A percentile compares a stretch with the other conserved stretches of the same genome.
Evolutionary conservation across 1,140 invertebrate genomes (phyloP).

Genomic region (Solenopsis invicta): DNA sequence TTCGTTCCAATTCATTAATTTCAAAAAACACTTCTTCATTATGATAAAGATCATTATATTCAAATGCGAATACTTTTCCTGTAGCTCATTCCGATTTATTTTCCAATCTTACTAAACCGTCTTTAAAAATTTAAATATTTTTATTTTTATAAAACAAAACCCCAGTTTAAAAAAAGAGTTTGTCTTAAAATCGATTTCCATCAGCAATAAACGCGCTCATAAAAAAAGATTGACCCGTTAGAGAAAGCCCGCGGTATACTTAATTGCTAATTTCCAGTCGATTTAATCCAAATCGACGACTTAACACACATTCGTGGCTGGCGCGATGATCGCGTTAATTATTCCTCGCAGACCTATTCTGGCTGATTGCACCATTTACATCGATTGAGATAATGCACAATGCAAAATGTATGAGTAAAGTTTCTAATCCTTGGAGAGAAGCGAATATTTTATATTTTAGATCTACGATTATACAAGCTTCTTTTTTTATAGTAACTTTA

Average conservation of each 20-base stretch:
- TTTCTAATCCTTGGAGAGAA: constrained; percentile 1
- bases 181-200: constrained; percentile 28
- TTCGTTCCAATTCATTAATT: neutral
- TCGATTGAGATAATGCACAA: constrained; percentile 20
- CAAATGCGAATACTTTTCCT: neutral
- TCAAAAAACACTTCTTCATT: neutral
- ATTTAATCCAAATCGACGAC: constrained; percentile 48
- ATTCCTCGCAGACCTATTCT: constrained; percentile 35
- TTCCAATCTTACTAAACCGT: neutral
- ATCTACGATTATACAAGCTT: neutral
- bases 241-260: constrained; percentile 30
- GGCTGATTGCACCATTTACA: constrained; percentile 14
- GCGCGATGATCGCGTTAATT: constrained; percentile 27
- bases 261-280: constrained; percentile 56
- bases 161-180: neutral
- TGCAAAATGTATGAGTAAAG: neutral
- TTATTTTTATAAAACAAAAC: constrained; percentile 5
- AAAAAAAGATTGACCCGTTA: constrained; percentile 43
- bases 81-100: neutral
- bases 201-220: constrained; percentile 7
- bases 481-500: too few relatives aligned
- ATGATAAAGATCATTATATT: neutral
- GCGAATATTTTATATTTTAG: neutral
- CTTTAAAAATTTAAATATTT: neutral
- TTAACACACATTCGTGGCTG: constrained; percentile 23